A percentile compares a stretch with the other conserved stretches of the same genome.
Evolutionary conservation across 2,888 invertebrate species (phyloP).

Genomic region (Tethea ocularis): DNA sequence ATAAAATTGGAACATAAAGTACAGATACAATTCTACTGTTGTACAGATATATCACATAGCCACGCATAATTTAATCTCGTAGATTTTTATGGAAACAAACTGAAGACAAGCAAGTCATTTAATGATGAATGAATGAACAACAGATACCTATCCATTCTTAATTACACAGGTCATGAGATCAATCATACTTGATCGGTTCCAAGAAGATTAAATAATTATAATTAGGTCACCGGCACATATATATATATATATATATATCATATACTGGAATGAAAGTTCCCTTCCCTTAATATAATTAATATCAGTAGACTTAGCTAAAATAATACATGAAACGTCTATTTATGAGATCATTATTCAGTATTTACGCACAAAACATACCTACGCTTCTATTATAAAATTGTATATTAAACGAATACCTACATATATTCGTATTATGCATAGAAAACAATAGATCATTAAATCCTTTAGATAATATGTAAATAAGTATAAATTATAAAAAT

Average conservation of each 20-base stretch:
- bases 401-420: background rate
- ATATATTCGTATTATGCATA: background rate
- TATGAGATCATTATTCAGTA: background rate
- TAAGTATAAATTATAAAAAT: conserved; percentile 13
- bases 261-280: too few species aligned
- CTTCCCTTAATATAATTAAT: too few species aligned
- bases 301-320: too few species aligned
- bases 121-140: background rate
- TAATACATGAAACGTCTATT: background rate
- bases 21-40: too few species aligned
- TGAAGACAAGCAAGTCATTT: too few species aligned
- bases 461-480: too few species aligned
- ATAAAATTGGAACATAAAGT: too few species aligned
- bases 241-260: too few species aligned
- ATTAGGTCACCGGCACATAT: background rate
- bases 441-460: too few species aligned
- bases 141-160: background rate
- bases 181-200: background rate
- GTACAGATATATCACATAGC: too few species aligned
- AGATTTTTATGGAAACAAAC: too few species aligned
- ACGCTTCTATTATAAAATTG: background rate
- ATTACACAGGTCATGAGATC: background rate
- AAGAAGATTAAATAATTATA: background rate
- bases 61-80: too few species aligned
- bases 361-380: conserved; percentile 6